Evolutionary conservation across 2,113 vertebrate genomes (phyloP), one percentile per base, ranked within the genome.

Genomic region (Amblyopsis rosae): DNA sequence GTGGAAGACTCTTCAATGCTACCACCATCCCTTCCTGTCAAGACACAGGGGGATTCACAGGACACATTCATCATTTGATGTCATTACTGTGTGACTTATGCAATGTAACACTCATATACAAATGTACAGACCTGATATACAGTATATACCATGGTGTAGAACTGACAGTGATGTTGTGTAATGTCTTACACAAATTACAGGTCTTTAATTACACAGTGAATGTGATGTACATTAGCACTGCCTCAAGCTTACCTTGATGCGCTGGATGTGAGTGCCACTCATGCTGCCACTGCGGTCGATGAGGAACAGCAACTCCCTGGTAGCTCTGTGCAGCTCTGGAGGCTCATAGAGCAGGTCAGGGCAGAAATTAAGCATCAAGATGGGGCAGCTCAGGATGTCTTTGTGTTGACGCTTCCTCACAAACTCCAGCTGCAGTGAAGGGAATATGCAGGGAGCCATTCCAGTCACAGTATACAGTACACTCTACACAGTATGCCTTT

Each of bases 301-400:
- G 2, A 99, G 92, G 83, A 99, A 98, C 59, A 99, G 76, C 41
- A 98, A 75, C 80, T 99, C 98, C 0, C 97, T 91, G 26, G 94
- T 95, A 58, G 94, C 80, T 0, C 85, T 92, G 85, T 95, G 93
- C 71, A 96, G 89, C 81, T 95, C 92, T 35, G 89, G 75, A 0
- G 94, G 92, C 66, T 85, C 46, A 0, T 62, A 32, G 80, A 94
- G 90, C 62, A 91, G 79, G 70, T 82, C 91, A 0, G 98, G 98
- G 79, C 96, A 98, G 92, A 99, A 99, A 84, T 98, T 98, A 62
- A 99, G 93, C 95, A 95, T 95, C 92, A 99, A 73, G 72, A 98
- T 95, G 0, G 98, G 97, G 83, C 95, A 98, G 79, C 88, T 85
- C 76, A 95, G 89, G 77, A 99, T 95, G 84, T 99, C 98, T 72